Conservation (phyloP, 2,113 vertebrate genomes). For the Ceyx melanurus region DNA sequence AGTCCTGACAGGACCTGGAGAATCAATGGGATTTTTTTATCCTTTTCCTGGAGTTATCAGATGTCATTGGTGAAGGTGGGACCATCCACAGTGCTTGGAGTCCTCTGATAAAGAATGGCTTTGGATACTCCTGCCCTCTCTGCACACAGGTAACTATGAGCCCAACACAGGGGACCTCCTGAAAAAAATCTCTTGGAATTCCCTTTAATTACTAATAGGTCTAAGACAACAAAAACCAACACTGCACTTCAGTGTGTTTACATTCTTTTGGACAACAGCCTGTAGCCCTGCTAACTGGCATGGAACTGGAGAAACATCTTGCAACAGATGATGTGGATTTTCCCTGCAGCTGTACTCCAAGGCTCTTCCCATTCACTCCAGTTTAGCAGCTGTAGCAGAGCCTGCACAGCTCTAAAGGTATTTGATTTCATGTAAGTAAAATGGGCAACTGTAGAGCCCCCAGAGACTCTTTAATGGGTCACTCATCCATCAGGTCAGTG, state of each 20-base stretch:
- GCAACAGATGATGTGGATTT: background rate
- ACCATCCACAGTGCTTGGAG: too few relatives aligned
- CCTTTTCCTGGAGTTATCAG: fast-evolving
- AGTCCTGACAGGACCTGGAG: fast-evolving
- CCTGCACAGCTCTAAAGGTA: background rate
- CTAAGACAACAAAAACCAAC: background rate
- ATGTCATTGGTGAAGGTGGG: background rate
- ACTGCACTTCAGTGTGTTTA: fast-evolving
- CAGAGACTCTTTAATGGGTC: slow-evolving; percentile 28
- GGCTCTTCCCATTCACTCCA: background rate
- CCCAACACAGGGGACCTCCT: background rate
- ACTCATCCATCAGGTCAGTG: slow-evolving; percentile 28
- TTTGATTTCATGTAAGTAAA: slow-evolving; percentile 56
- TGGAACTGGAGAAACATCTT: background rate
- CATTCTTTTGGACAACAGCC: background rate
- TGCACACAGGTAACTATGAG: fast-evolving
- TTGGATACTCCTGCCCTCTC: background rate
- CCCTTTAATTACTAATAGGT: background rate
- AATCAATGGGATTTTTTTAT: background rate
- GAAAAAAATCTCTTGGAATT: background rate
- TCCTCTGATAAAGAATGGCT: background rate
- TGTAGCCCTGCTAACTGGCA: background rate
- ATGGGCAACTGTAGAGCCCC: slow-evolving; percentile 30
- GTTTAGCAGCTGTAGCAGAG: background rate
- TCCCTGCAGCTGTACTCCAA: background rate